Percentiles rank a stretch among this genome's conserved stretches.
phyloP scores from a whole-genome alignment of 2,797 vertebrate genomes.

The Botia kubotai region DNA sequence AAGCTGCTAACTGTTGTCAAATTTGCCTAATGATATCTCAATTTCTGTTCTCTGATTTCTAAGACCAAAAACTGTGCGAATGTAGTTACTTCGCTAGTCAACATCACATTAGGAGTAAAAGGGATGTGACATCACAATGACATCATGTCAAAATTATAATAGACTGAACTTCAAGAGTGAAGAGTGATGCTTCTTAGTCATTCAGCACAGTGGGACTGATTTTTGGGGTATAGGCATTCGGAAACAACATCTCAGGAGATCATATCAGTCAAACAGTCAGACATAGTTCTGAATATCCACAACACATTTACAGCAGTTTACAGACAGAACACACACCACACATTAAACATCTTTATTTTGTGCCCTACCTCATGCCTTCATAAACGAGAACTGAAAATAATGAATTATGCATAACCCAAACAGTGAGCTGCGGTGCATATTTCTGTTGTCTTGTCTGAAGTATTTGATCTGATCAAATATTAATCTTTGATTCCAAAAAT shows the following conservation, averaged over 20 bases:
- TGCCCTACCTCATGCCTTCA: slow-evolving; percentile 29
- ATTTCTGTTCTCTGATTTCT: no score
- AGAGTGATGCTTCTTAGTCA: neutral
- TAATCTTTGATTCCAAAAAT: slow-evolving; percentile 75
- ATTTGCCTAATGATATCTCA: no score
- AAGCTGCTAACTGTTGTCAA: no score
- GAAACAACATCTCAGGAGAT: neutral
- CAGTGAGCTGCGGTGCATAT: slow-evolving; percentile 58
- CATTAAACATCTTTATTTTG: slow-evolving; percentile 47
- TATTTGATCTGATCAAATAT: slow-evolving; percentile 76
- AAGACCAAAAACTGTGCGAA: no score
- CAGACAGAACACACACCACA: neutral
- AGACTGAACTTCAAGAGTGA: neutral
- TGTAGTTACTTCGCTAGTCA: no score
- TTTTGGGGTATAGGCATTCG: neutral
- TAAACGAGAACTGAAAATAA: slow-evolving; percentile 49
- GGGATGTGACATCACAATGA: neutral
- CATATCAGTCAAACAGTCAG: neutral
- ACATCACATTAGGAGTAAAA: neutral
- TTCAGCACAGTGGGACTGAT: neutral
- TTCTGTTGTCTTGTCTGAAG: slow-evolving; percentile 63
- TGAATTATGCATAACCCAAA: slow-evolving; percentile 69
- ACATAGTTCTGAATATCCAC: neutral
- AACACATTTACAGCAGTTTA: slow-evolving; percentile 28
- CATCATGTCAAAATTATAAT: neutral